Evolutionary conservation across 2,113 vertebrate genomes (phyloP).

Genomic region (Python bivittatus): DNA sequence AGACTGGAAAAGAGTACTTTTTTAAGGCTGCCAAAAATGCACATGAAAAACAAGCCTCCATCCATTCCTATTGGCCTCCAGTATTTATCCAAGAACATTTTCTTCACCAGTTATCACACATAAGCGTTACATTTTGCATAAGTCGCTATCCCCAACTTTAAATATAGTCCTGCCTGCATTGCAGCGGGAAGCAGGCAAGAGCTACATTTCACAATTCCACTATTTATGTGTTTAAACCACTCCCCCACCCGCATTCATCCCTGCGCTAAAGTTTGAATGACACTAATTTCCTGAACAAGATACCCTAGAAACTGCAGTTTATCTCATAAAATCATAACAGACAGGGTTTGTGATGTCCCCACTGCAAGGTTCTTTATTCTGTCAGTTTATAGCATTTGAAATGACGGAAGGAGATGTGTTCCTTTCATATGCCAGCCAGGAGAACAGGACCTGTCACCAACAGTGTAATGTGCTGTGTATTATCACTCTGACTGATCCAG

Average conservation of each 20-base stretch:
- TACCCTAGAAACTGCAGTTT: conserved; percentile 89
- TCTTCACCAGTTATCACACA: conserved; percentile 23
- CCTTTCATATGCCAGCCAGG: conserved; percentile 86
- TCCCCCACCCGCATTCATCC: conserved; percentile 57
- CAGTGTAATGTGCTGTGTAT: conserved; percentile 86
- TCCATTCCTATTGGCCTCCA: not conserved
- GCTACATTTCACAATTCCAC: conserved; percentile 62
- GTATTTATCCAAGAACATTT: not conserved
- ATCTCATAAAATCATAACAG: conserved; percentile 95
- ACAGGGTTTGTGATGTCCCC: conserved; percentile 96
- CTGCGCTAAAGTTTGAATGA: conserved; percentile 94
- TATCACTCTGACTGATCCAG: conserved; percentile 94
- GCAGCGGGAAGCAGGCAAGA: conserved; percentile 40
- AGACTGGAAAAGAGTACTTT: not conserved
- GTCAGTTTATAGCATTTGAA: conserved; percentile 96
- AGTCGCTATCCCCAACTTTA: conserved; percentile 15
- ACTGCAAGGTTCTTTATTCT: conserved; percentile 89
- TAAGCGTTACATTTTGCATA: conserved; percentile 42
- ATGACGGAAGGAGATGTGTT: conserved; percentile 89
- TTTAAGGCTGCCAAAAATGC: not conserved
- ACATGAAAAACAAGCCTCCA: not conserved
- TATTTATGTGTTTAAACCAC: conserved; percentile 83
- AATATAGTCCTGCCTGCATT: conserved; percentile 41
- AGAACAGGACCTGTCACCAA: conserved; percentile 94
- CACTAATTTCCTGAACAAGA: conserved; percentile 96